Base-by-base conservation (phyloP, 2,113 vertebrate genomes). In the Sminthopsis crassicaudata region DNA sequence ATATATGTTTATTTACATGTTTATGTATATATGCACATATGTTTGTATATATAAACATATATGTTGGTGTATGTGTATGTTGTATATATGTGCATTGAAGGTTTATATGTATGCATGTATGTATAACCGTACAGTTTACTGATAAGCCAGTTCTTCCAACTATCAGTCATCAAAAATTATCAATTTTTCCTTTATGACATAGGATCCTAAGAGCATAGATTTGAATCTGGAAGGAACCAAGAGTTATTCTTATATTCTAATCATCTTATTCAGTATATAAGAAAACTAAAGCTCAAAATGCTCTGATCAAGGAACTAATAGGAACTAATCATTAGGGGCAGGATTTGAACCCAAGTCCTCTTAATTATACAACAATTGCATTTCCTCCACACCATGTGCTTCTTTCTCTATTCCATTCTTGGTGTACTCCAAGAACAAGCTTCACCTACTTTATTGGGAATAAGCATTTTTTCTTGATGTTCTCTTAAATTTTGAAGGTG, bases 1-100 rank as follows among this genome's bases (percentile, higher is more conserved):
- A 19, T 67, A 16, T 19, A 8, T 76, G 6, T 76, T 0, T 42
- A 0, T 42, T 0, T 42, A 8, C 14, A 7, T 76, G 5, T n/a
- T 6, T 22, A 4, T n/a, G 14, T 42, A 76, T 76, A 16, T n/a
- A n/a, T n/a, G 5, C 0, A n/a, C 1, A n/a, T 19, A 11, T 1
- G 30, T 67, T 60, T 60, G 27, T 11, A 2, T 30, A 12, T 30
- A 16, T 67, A 36, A 8, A 16, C 30, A 67, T 60, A 30, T 67
- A 36, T 14, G 12, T 67, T 67, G 54, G 2, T 55, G 8, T 60
- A 2, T 25, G 27, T 36, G 14, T 57, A 26, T 36, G 14, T 57
- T 27, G 10, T 57, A 8, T 57, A 26, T 67, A n/a, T 76, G n/a
- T n/a, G 2, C 14, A 76, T 30, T 8, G 3, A 36, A 10, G 36